Evolutionary conservation across 2,797 vertebrate genomes (phyloP).

Genomic region (Sebastes umbrosus): DNA sequence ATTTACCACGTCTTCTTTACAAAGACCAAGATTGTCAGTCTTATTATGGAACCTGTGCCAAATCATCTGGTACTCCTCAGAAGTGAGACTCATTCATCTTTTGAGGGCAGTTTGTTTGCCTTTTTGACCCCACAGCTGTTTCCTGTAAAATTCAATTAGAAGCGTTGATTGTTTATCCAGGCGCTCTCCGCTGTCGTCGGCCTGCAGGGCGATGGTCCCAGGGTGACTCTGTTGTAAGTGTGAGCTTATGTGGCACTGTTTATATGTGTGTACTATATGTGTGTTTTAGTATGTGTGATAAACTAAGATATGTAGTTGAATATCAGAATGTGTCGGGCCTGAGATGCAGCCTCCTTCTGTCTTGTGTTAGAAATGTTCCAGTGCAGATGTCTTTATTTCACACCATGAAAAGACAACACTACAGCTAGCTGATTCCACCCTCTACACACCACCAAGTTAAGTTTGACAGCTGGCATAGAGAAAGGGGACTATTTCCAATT

Average conservation of each 20-base stretch:
- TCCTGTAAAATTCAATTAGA: constrained; percentile 62
- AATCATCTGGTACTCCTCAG: not conserved
- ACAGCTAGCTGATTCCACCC: constrained; percentile 12
- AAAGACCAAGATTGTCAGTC: not conserved
- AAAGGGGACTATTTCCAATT: constrained; percentile 22
- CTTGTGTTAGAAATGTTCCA: not conserved
- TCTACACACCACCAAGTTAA: constrained; percentile 13
- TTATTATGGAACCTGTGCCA: not conserved
- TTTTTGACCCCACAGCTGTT: constrained; percentile 64
- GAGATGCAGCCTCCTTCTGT: not conserved
- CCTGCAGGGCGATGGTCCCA: constrained; percentile 21
- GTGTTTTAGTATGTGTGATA: not conserved
- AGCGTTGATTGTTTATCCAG: constrained; percentile 65
- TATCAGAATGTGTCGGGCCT: not conserved
- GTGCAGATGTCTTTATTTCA: constrained; percentile 36
- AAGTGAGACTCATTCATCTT: constrained; percentile 13
- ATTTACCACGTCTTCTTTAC: not conserved
- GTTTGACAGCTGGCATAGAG: constrained; percentile 51
- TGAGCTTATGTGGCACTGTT: constrained; percentile 2
- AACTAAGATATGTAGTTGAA: not conserved
- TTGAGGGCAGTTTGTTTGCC: constrained; percentile 27
- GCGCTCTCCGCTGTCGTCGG: constrained; percentile 32
- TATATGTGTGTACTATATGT: not conserved
- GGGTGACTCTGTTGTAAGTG: constrained; percentile 2
- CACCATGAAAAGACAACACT: constrained; percentile 18